Evolutionary conservation across 2,888 invertebrate species (phyloP).

Genomic region (Graphium colonna): DNA sequence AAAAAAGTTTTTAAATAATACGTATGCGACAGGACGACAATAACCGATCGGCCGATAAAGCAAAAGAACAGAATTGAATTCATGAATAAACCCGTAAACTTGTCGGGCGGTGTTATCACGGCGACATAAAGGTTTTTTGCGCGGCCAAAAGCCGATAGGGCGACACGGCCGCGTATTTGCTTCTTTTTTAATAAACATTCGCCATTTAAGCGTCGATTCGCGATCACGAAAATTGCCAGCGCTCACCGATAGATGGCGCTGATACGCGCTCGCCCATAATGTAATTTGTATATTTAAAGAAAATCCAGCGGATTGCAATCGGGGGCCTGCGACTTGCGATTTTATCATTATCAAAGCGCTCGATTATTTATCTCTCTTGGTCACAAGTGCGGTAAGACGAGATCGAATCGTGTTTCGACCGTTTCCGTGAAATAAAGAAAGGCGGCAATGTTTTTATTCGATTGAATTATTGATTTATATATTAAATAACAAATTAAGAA

Average conservation of each 20-base stretch:
- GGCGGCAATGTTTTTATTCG: too few relatives aligned
- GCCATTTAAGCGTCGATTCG: slow-evolving; percentile 55
- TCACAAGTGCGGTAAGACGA: too few relatives aligned
- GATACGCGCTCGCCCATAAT: slow-evolving; percentile 58
- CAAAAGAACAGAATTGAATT: slow-evolving; percentile 70
- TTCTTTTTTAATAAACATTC: slow-evolving; percentile 58
- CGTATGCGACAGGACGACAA: slow-evolving; percentile 31
- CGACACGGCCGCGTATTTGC: slow-evolving; percentile 44
- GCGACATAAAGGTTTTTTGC: slow-evolving; percentile 65
- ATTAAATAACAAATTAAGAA: too few relatives aligned
- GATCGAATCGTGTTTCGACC: too few relatives aligned
- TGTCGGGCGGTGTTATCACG: slow-evolving; percentile 55
- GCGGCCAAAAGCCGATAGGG: slow-evolving; percentile 34
- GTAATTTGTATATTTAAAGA: slow-evolving; percentile 77
- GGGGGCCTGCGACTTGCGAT: slow-evolving; percentile 47
- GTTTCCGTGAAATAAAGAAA: too few relatives aligned
- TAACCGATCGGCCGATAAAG: slow-evolving; percentile 53
- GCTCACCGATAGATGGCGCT: slow-evolving; percentile 55
- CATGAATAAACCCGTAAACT: slow-evolving; percentile 71
- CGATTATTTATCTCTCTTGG: slow-evolving; percentile 48
- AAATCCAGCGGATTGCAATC: slow-evolving; percentile 61
- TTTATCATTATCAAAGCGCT: slow-evolving; percentile 44
- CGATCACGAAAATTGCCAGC: slow-evolving; percentile 68
- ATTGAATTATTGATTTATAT: too few relatives aligned
- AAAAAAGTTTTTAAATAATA: slow-evolving; percentile 17